phyloP scores from a whole-genome alignment of 2,888 invertebrate genomes.

The Pterostichus niger region DNA sequence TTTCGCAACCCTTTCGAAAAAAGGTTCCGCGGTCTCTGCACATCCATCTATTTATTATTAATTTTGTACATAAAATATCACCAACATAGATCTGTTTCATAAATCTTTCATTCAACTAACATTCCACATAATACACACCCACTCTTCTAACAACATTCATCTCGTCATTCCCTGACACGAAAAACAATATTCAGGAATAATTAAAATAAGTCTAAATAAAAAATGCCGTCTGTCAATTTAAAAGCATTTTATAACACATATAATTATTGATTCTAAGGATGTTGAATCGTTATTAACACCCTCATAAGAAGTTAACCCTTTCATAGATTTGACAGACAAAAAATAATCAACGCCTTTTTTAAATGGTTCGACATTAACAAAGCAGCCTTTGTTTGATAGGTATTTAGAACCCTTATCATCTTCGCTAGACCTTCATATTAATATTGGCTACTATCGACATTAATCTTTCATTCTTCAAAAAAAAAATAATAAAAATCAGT shows the following conservation, averaged over 20 bases:
- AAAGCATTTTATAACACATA: slow-evolving; percentile 6
- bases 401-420: slow-evolving; percentile 46
- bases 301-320: slow-evolving; percentile 35
- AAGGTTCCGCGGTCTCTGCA: no score
- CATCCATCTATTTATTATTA: no score
- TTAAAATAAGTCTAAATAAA: neutral
- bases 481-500: neutral
- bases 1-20: no score
- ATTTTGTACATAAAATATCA: no score
- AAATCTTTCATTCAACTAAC: no score
- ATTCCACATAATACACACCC: no score
- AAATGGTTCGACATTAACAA: slow-evolving; percentile 48
- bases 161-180: no score
- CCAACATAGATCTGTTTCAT: no score
- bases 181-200: neutral
- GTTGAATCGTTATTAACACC: slow-evolving; percentile 10
- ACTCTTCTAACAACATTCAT: no score
- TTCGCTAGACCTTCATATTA: slow-evolving; percentile 18
- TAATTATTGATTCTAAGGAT: slow-evolving; percentile 37
- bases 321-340: slow-evolving; percentile 32
- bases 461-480: slow-evolving; percentile 15
- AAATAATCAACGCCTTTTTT: slow-evolving; percentile 49
- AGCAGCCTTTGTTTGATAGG: slow-evolving; percentile 33
- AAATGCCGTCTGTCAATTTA: slow-evolving; percentile 30
- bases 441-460: slow-evolving; percentile 34